Evolutionary conservation across 1,140 invertebrate species (phyloP).

Genomic region (Pararge aegeria): DNA sequence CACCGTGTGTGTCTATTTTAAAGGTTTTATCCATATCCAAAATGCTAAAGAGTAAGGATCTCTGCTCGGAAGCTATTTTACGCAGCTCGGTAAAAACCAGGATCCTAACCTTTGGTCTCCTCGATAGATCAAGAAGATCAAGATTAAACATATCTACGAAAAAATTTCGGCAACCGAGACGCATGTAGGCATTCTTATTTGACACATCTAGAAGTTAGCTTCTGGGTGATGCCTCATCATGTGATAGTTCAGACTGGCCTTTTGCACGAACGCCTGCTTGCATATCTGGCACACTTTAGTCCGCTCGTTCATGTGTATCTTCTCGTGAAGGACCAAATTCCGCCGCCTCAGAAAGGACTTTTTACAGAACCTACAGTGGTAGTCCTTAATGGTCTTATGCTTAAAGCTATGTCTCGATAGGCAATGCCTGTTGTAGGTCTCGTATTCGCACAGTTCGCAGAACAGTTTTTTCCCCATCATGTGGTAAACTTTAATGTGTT

Average conservation of each 20-base stretch:
- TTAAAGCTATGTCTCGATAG: slow-evolving; percentile 67
- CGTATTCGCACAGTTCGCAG: slow-evolving; percentile 62
- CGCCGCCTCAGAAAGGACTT: slow-evolving; percentile 70
- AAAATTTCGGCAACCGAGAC: no score
- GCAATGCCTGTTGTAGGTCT: slow-evolving; percentile 54
- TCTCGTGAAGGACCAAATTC: slow-evolving; percentile 83
- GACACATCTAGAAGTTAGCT: slow-evolving; percentile 26
- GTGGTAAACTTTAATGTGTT: slow-evolving; percentile 61
- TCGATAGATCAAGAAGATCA: no score
- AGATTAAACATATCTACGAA: no score
- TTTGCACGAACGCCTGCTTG: slow-evolving; percentile 86
- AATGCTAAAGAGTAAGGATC: no score
- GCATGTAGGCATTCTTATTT: no score
- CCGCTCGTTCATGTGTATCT: slow-evolving; percentile 89
- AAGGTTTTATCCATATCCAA: no score
- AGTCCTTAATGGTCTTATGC: slow-evolving; percentile 61
- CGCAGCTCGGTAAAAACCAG: no score
- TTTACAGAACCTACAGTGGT: slow-evolving; percentile 60
- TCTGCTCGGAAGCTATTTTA: no score
- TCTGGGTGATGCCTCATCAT: slow-evolving; percentile 66
- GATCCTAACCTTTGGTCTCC: no score
- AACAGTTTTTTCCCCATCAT: slow-evolving; percentile 61
- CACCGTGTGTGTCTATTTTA: no score
- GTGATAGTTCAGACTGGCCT: slow-evolving; percentile 76
- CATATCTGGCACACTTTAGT: slow-evolving; percentile 88